Evolutionary conservation across 30 jellyfish, hydroid and myxozoan genomes (phyloP), one percentile per base, ranked within the genome.

Genomic region (Hydractinia symbiolongicarpus): DNA sequence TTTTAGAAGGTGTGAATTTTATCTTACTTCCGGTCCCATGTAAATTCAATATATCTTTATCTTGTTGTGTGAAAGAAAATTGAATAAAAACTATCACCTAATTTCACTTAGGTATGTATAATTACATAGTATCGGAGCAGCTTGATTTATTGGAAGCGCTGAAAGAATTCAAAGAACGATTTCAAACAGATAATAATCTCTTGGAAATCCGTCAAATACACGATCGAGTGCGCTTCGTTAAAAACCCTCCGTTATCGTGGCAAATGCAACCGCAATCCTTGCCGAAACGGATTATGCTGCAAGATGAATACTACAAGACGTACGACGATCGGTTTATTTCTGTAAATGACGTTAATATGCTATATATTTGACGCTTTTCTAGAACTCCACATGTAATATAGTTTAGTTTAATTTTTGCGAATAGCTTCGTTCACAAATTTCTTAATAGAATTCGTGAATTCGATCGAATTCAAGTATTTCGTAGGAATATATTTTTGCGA

Each of bases 291-390:
- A 44, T 64, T 64, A n/a, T 64, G 19, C 52, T 44, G 0, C 74
- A 13, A 13, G 9, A 7, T 6, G 16, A 64, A 44, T 6, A 64
- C 74, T 13, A 64, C 40, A 51, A 64, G 40, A 64, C 74, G 40
- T 64, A 64, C 16, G 74, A 64, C 40, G 52, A 64, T n/a, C 19
- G 74, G 40, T 44, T 64, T 51, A 64, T 64, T 64, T 64, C 74
- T n/a, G 19, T 64, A 51, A 51, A 64, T 51, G 74, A 64, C 40
- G 74, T 64, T 44, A 64, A 64, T 13, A 64, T 64, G 74, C 9
- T 64, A 51, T 64, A 64, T 64, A 7, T 64, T 44, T 64, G 74
- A 64, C 74, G 17, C 7, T 7, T 44, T 44, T 7, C n/a, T 7
- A 64, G 52, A 58, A 30, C 44, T 30, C 44, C 44, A 30, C 44